Base-by-base conservation (phyloP, 2,113 vertebrate species). In the Trachemys scripta region DNA sequence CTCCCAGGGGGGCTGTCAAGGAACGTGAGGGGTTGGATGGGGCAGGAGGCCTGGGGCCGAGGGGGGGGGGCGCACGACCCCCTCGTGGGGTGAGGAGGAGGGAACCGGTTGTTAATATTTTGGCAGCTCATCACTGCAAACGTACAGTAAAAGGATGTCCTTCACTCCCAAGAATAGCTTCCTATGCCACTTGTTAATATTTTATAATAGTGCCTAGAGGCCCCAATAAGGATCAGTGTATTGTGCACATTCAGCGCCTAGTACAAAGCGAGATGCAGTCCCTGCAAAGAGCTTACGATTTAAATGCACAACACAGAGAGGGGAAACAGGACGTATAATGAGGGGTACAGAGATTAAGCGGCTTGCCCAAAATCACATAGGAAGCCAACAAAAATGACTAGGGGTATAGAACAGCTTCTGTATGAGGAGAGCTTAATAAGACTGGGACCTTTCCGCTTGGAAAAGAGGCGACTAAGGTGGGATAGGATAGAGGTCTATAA, bases 281-380 rank as follows among this genome's bases (percentile, higher is more conserved):
- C 75, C 11, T 47, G 75, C 75, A 78, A 76, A 76, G 24, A 45
- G 72, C 24, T 47, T 25, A 47, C 24, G 2, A 20, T 47, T 78
- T 47, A 78, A 45, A 78, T 76, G 5, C 38, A 45, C 9, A 45
- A 45, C n/a, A 14, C 2, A 56, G 29, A 87, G 83, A 53, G 82
- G 65, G 7, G 4, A n/a, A 54, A 86, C 3, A 89, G 7, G 10
- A 94, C 89, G 78, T 56, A 59, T 29, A 45, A 45, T 1, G 3
- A 65, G 9, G 8, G 20, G 59, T 17, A 81, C 51, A 59, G 19
- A 29, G 1, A 53, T 24, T 81, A 87, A 38, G 6, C 80, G 14
- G 49, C 35, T 49, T 4, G 5, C 11, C 56, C 0, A 0, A 88
- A 84, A 16, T 88, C 85, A 78, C 5, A 62, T 1, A 38, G 13